Conservation (phyloP, 2,888 invertebrate genomes). For the Drosophila merina region DNA sequence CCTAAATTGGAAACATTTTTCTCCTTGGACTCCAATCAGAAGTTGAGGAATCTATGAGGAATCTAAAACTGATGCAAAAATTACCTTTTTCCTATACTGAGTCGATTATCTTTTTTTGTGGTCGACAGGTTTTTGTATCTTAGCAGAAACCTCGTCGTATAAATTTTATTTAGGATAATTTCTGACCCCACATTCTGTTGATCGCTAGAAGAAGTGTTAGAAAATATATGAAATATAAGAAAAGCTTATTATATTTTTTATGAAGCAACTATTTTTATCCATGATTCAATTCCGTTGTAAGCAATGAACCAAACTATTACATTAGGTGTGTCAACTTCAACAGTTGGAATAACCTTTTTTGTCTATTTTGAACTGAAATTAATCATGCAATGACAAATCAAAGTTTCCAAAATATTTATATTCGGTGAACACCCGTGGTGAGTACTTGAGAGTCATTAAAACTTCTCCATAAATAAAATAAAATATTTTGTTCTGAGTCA, state of each 20-base stretch:
- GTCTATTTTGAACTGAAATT: slow-evolving; percentile 1
- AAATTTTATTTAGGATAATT: slow-evolving; percentile 18
- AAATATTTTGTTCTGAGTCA: slow-evolving; percentile 20
- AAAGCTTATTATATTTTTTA: not conserved
- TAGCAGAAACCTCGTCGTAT: slow-evolving; percentile 10
- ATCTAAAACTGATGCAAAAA: slow-evolving; percentile 11
- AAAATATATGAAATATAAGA: not conserved
- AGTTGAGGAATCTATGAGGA: slow-evolving; percentile 1
- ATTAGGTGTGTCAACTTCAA: slow-evolving; percentile 17
- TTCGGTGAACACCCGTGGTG: slow-evolving; percentile 22
- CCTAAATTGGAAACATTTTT: slow-evolving; percentile 9
- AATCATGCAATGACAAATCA: slow-evolving; percentile 39
- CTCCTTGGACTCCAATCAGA: slow-evolving; percentile 10
- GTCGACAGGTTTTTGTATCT: slow-evolving; percentile 5
- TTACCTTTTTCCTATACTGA: slow-evolving; percentile 14
- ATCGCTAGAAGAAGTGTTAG: not conserved
- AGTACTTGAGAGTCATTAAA: slow-evolving; percentile 21
- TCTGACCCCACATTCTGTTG: slow-evolving; percentile 14
- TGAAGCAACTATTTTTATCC: not conserved
- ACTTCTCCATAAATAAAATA: slow-evolving; percentile 8
- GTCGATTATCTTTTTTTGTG: slow-evolving; percentile 20
- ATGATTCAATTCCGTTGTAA: not conserved
- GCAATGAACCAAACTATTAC: not conserved
- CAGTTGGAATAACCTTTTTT: not conserved
- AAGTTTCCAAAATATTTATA: slow-evolving; percentile 23